These are phyloP conservation scores for Trogon surrucura DNA, from an alignment of 2,113 vertebrate genomes.

Conservation along the genomic window DNA sequence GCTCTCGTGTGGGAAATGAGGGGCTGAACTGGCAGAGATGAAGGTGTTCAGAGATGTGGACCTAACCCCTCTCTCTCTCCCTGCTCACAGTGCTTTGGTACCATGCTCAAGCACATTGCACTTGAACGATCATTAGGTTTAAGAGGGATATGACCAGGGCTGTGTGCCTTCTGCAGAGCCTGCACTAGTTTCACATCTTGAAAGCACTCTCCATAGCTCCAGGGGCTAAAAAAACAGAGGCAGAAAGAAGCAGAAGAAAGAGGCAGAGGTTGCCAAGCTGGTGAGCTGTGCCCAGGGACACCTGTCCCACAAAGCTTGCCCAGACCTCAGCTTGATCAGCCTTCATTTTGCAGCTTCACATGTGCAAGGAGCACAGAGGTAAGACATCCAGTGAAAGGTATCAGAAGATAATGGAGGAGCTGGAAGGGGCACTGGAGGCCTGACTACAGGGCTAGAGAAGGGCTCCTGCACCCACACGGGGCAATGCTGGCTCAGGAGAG, in stretches of 20 bases:
- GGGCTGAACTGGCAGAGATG: background rate
- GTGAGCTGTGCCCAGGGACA: background rate
- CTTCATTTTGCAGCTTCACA: background rate
- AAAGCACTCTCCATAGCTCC: background rate
- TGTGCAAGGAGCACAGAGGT: background rate
- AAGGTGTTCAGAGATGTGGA: background rate
- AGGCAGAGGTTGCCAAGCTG: constrained; percentile 24
- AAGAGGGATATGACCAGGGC: background rate
- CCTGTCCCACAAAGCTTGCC: background rate
- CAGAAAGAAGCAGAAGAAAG: constrained; percentile 23
- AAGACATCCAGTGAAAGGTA: background rate
- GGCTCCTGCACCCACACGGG: fast-evolving
- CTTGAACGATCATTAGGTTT: background rate
- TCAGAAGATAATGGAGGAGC: background rate
- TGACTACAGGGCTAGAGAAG: background rate
- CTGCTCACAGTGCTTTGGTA: background rate
- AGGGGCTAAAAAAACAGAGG: background rate
- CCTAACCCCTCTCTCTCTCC: background rate
- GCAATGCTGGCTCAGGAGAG: background rate
- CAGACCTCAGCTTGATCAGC: background rate
- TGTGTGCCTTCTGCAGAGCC: background rate
- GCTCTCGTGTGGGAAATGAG: background rate
- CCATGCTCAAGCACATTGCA: fast-evolving
- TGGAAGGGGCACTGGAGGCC: background rate
- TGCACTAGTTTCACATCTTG: constrained; percentile 3